phyloP scores from a whole-genome alignment of 2,888 invertebrate genomes.

The Euproctis similis region DNA sequence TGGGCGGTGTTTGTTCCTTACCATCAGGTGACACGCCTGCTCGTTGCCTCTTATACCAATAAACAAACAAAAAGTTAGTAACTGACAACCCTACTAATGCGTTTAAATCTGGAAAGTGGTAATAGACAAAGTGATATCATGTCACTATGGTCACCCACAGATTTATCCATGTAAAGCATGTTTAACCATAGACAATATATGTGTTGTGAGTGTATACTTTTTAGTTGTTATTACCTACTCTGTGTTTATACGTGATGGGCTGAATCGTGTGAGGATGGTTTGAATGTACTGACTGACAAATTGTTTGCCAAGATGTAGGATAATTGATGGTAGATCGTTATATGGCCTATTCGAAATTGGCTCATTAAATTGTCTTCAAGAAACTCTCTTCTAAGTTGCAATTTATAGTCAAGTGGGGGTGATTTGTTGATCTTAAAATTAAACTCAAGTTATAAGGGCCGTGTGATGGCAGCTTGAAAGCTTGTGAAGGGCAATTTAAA shows the following conservation, averaged over 20 bases:
- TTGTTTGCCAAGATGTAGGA: conserved; percentile 27
- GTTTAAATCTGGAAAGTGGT: conserved; percentile 36
- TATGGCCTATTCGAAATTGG: conserved; percentile 14
- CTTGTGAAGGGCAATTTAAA: too few species aligned
- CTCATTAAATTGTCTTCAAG: conserved; percentile 18
- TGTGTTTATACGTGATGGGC: conserved; percentile 30
- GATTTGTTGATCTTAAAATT: too few species aligned
- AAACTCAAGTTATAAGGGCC: too few species aligned
- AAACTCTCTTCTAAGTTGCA: conserved; percentile 4
- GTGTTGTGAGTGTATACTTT: conserved; percentile 37
- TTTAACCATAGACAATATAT: conserved; percentile 39
- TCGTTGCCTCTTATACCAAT: too few species aligned
- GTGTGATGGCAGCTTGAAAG: too few species aligned
- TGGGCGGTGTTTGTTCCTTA: too few species aligned
- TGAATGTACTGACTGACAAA: conserved; percentile 45
- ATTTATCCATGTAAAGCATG: conserved; percentile 24
- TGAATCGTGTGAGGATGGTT: conserved; percentile 25
- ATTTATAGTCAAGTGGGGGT: conserved; percentile 12
- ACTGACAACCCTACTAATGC: conserved; percentile 26
- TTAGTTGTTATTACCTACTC: conserved; percentile 19
- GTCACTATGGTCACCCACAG: conserved; percentile 33
- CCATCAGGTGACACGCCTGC: too few species aligned
- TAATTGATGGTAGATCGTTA: conserved; percentile 25
- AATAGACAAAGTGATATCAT: conserved; percentile 39
- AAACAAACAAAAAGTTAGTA: too few species aligned